Evolutionary conservation across 53 echinoderm and acorn worm species (phyloP), one percentile per base, ranked within the genome.

Genomic region (Astropecten irregularis): DNA sequence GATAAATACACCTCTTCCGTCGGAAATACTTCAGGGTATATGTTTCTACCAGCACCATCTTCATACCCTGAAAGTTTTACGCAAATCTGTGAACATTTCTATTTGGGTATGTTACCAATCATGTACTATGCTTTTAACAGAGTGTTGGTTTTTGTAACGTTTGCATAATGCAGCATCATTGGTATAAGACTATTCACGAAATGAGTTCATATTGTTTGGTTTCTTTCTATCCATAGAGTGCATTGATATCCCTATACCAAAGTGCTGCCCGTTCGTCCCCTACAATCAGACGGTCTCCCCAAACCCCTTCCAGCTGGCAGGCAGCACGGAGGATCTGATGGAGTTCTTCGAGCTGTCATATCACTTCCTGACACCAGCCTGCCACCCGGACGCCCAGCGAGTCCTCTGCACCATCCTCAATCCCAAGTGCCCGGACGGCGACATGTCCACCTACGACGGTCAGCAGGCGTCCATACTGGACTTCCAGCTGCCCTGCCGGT

Each of bases 331-430:
- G 2, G 86, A 85, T 19, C 51, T 85, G 13, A 23, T 66, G 14
- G 64, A 62, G 8, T 73, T 76, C 57, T 76, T 74, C 66, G 76
- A 50, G n/a, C 62, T 73, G 0, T 85, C 76, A 35, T 73, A 85
- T 19, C 86, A 73, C 27, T 76, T 85, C 57, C 52, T 85, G 39
- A 85, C 74, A 11, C 54, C 74, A 16, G 22, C 49, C 7, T 89
- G 89, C 33, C 89, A 89, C 49, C 72, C 77, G 13, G 68, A 76
- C 57, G 73, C 83, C 29, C 74, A 83, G 26, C 68, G 66, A 3
- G 69, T 89, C 7, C 59, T 84, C n/a, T 89, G 89, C 56, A 84
- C 83, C 26, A 46, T 89, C 5, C 62, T 83, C 18, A 83, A 89
- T 29, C 89, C 89, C 1, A 54, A 68, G 73, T 89, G 89, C 49